Base-by-base conservation (phyloP, 2,888 invertebrate genomes). In the Stenodera caucasica region DNA sequence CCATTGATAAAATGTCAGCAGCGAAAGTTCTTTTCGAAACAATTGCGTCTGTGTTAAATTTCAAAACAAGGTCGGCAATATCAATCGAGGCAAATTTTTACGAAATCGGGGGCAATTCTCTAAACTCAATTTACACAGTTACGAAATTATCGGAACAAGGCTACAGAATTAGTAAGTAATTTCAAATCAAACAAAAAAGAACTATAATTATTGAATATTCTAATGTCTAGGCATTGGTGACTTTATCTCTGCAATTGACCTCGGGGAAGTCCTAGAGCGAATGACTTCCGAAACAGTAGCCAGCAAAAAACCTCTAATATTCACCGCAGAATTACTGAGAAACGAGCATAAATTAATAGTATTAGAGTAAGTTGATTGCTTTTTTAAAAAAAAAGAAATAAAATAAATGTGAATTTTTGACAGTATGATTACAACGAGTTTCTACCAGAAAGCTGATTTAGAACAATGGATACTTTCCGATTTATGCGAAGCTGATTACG, bases 81-180 rank as follows among this genome's bases (percentile, higher is more conserved):
- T 84, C 86, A 0, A 74, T 86, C 0, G 81, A 86, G 15, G 86
- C 89, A 0, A 92, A 92, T 69, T 94, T 94, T 78, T 94, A 90
- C 75, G 89, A 91, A 70, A 82, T 94, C 40, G 94, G 94, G 1
- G 94, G 94, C 11, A 93, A 94, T 75, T 94, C 94, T 0, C 82
- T 94, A 18, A 94, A 94, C 77, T 92, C 94, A 0, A 90, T 94
- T 60, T 89, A 86, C 68, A 92, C 92, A 0, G 91, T 94, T 6
- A 90, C 91, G 0, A 84, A 86, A 72, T 77, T 95, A 53, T 83
- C 88, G 50, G 91, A 93, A 57, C 86, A 87, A 72, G 92, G 92
- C 11, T 93, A 90, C 75, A 84, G 84, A 68, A 90, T 94, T 67
- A 87, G 92, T 85, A 77, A 82, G 83, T 74, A 62, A 49, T 40